Evolutionary conservation across 2,113 vertebrate species (phyloP), one percentile per base, ranked within the genome.

Genomic region (Illadopsis cleaveri): DNA sequence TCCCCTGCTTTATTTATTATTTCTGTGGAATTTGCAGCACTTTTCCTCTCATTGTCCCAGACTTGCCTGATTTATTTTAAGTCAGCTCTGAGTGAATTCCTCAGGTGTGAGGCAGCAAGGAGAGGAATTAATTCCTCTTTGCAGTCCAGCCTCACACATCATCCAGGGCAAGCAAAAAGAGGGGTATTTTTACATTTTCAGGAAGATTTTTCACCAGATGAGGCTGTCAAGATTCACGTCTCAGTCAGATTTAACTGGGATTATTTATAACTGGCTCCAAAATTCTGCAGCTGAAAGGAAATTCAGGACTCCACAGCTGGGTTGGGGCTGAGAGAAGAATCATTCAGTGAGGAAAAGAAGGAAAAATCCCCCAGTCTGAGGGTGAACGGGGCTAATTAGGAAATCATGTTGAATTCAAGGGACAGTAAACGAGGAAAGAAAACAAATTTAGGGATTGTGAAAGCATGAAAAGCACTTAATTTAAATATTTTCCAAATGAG

Each of bases 21-120:
- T 66, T 48, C 88, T 79, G 86, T 18, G 80, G 89, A 89, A 94
- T 97, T 96, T 92, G 79, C 79, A 58, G 76, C 78, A 19, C 93
- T 96, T 97, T 72, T 71, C 88, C 68, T 90, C 90, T 95, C 92
- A 50, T 12, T 89, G 89, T 13, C 96, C 94, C 94, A 93, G 82
- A 89, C 70, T 77, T 69, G 30, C 66, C 95, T 96, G 44, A 96
- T 97, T 97, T 97, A 76, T 96, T 97, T 90, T 42, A 93, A 97
- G 94, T 86, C 97, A 97, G 27, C 90, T 95, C 64, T 14, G 93
- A 71, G 42, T 51, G 93, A 80, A 96, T 96, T 97, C 96, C 96
- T 97, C 95, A 95, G 93, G 92, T 96, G 75, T 50, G 89, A 20
- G 4, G 79, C 85, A 58, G 95, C 90, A 56, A 81, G 53, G 89